Base-by-base conservation (phyloP, 2,797 vertebrate genomes). In the Apodemus agrarius region DNA sequence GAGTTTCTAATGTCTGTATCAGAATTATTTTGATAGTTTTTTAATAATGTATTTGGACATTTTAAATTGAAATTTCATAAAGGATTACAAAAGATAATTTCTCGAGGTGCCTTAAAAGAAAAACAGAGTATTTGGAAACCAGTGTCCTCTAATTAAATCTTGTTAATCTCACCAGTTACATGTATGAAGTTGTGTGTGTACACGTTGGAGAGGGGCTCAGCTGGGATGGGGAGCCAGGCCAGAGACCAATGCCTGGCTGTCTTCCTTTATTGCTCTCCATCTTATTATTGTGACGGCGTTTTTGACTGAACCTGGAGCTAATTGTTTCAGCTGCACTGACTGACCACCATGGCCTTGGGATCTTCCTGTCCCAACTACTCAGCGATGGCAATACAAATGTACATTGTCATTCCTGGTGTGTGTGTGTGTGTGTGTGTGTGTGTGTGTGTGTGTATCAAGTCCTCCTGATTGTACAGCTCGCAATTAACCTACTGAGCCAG, bases 61-160 rank as follows among this genome's bases (percentile, higher is more conserved):
- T 54, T 2, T 69, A 65, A 65, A 90, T 79, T 91, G 6, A 83
- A 95, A 93, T 94, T 89, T n/a, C 37, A 93, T 34, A 89, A 75
- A 75, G 19, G 3, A 74, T 63, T 95, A 34, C 67, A 90, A 92
- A 96, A 81, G 1, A 89, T 31, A 93, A 90, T 92, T 93, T 95
- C 40, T 95, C 52, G 79, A 84, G 91, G 10, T 88, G 5, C 16
- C 46, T 93, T 46, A 95, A 12, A 85, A 95, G 10, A 85, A 85
- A 67, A n/a, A 1, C 12, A 85, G 89, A 92, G 24, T 74, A 21
- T 84, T 34, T 89, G 37, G 72, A 97, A 94, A 37, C 40, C 52
- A 43, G 88, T 9, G 93, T 21, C 94, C 90, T 89, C 61, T 93
- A 57, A 74, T 29, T 46, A 49, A 80, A 54, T 19, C 81, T 69